phyloP scores from a whole-genome alignment of 2,797 vertebrate genomes.

The Galaxias olidus region DNA sequence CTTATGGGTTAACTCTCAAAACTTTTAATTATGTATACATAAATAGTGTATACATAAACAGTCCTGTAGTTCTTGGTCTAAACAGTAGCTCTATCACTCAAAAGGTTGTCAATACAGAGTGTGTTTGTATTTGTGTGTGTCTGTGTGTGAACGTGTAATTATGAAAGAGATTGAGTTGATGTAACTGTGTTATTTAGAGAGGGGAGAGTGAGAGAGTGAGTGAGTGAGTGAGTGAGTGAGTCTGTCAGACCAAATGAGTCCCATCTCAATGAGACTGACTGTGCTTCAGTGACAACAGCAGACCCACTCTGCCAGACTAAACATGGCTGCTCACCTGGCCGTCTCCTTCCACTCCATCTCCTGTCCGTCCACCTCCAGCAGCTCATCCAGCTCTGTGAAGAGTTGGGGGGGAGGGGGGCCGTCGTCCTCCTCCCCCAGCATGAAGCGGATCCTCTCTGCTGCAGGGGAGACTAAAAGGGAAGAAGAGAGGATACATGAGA shows the following conservation, averaged over 20 bases:
- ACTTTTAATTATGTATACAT: too few relatives aligned
- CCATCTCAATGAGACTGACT: background rate
- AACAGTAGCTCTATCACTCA: too few relatives aligned
- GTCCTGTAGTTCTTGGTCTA: too few relatives aligned
- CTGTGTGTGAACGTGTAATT: too few relatives aligned
- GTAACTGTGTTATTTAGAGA: background rate
- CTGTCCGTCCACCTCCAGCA: conserved; percentile 89
- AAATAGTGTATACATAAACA: too few relatives aligned
- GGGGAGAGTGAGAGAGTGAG: background rate
- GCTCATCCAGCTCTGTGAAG: conserved; percentile 96
- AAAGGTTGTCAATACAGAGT: too few relatives aligned
- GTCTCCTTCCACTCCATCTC: conserved; percentile 99
- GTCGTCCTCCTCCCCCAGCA: conserved; percentile 95
- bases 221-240: background rate
- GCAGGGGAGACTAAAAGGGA: conserved; percentile 87
- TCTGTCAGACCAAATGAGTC: background rate
- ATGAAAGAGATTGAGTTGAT: background rate
- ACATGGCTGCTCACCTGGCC: conserved; percentile 80
- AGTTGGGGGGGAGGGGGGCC: conserved; percentile 94
- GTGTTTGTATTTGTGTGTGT: too few relatives aligned
- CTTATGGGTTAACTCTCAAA: too few relatives aligned
- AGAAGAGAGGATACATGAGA: conserved; percentile 40
- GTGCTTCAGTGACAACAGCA: too few relatives aligned
- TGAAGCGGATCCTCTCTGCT: conserved; percentile 93
- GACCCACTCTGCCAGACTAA: background rate